Base-by-base conservation (phyloP, 2,888 invertebrate species). In the Autographa gamma region DNA sequence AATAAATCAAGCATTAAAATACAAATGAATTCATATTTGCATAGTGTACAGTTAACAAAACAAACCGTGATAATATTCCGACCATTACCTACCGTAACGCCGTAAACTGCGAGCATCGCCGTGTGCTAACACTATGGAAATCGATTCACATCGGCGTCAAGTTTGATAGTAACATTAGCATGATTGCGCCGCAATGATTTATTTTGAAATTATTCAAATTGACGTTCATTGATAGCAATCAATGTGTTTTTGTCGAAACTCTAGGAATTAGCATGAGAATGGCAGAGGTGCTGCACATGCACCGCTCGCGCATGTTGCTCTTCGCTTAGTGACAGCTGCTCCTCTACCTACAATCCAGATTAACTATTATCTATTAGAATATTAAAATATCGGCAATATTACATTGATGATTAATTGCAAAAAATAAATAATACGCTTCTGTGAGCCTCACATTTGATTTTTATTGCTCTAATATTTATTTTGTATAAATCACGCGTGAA, bases 131-230 rank as follows among this genome's bases (percentile, higher is more conserved):
- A 52, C 71, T 68, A 73, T 76, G 71, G 71, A 76, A 74, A 80
- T 78, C 80, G 80, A 85, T 85, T 88, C 79, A 83, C 83, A 83
- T 84, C 81, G 76, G 81, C 81, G 78, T 85, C 81, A 82, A 79
- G 84, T 85, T 86, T 85, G 76, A 84, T 86, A 84, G 84, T 84
- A 73, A 87, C 86, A 89, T 90, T 88, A 87, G 85, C 89, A 88
- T 88, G 85, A 89, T 89, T 87, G 84, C 84, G 81, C 82, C 69
- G 75, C 71, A 74, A 87, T 92, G 93, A 93, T 94, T 91, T 90
- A 94, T 94, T 76, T 76, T 73, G 78, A 75, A 92, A 93, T 92
- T 93, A 94, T 94, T 91, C 87, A 91, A 92, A 93, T 83, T 91
- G 71, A 65, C 71, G 72, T 78, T 82, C 86, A 91, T 91, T 89